A percentile compares a stretch with the other conserved stretches of the same genome.
Conservation (phyloP, 2,113 vertebrate genomes). For the Morone saxatilis region DNA sequence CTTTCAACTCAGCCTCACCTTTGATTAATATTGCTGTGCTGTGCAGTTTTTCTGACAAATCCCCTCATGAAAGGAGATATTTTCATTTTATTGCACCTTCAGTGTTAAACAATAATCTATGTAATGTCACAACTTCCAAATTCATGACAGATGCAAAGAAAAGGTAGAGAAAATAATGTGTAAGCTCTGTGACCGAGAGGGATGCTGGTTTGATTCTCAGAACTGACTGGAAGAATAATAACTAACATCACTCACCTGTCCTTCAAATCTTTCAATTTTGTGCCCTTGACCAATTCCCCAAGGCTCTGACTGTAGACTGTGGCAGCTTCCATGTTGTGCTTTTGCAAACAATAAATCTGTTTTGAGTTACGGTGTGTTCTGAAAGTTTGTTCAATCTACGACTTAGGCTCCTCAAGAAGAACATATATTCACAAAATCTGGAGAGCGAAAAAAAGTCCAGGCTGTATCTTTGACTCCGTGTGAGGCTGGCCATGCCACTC, state of each 20-base stretch:
- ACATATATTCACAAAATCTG: constrained; percentile 45
- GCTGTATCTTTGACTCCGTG: constrained; percentile 57
- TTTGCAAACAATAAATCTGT: constrained; percentile 13
- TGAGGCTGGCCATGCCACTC: constrained; percentile 49
- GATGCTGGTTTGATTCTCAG: constrained; percentile 13
- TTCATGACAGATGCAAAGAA: constrained; percentile 10
- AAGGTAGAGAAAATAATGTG: constrained; percentile 13
- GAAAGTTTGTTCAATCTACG: constrained; percentile 36
- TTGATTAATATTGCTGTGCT: neutral
- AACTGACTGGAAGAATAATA: constrained; percentile 10
- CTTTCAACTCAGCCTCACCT: neutral
- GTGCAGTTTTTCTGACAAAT: neutral
- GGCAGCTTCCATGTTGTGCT: neutral
- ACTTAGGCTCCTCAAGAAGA: constrained; percentile 13
- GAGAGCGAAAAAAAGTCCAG: constrained; percentile 29
- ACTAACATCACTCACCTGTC: constrained; percentile 30
- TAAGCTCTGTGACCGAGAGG: neutral
- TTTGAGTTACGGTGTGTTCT: constrained; percentile 25
- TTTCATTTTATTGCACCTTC: neutral
- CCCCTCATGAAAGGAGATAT: neutral
- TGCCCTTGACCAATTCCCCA: constrained; percentile 20
- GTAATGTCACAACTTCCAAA: constrained; percentile 5
- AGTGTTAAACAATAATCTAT: constrained; percentile 23
- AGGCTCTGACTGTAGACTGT: constrained; percentile 3
- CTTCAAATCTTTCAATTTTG: constrained; percentile 35